Base-by-base conservation (phyloP, 2,888 invertebrate genomes). In the Sturmia bella region DNA sequence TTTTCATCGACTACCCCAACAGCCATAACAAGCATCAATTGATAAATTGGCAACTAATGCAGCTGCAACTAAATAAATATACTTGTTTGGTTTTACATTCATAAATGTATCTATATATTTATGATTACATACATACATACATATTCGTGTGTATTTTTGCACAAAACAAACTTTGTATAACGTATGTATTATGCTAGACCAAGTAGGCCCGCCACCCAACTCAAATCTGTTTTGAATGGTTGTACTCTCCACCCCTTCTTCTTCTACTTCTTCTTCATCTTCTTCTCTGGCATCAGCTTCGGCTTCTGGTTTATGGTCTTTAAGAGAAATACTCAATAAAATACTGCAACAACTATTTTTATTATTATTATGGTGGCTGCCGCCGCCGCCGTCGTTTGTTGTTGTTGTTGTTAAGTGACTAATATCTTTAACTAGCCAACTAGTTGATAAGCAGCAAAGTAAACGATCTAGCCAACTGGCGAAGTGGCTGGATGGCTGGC, bases 31-130 rank as follows among this genome's bases (percentile, higher is more conserved):
- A 82, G 78, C 82, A 82, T 82, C 78, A 78, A 82, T 82, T 82
- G 82, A 82, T 82, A 82, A 82, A 82, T 82, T 82, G 81, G 78
- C 82, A 78, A 82, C 82, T 82, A 82, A 82, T 82, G 82, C 82
- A 78, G 78, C 82, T 82, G 82, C 82, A 82, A 82, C 82, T 82
- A 64, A 78, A 66, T 78, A 57, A 57, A 78, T 66, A 72, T 64
- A 76, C 68, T 76, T 43, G 76, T 48, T 75, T 39, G 17, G 24
- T 17, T 21, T 27, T 32, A 24, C 45, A 75, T 21, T 41, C 37
- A 63, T 43, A 32, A 7, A 27, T 17, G n/a, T n/a, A n/a, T n/a
- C n/a, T n/a, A 37, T 9, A 11, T 41, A 27, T 21, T 12, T 32
- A 48, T 48, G n/a, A 24, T n/a, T n/a, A 27, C 9, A 73, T n/a